Evolutionary conservation across 2,888 invertebrate genomes (phyloP), one percentile per base, ranked within the genome.

Genomic region (Oxyscelio sp.): DNA sequence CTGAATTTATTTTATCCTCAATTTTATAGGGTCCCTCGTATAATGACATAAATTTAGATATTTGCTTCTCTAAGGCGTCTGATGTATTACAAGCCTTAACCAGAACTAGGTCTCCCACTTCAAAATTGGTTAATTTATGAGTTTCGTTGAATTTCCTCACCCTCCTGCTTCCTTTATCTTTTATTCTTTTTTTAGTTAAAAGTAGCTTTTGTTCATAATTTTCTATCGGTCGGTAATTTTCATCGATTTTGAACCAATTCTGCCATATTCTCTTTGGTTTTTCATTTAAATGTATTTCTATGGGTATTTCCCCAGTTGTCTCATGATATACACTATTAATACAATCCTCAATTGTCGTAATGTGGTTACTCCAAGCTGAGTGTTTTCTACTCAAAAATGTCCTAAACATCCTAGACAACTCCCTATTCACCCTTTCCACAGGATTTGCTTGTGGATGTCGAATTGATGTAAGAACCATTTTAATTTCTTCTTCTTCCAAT

Each of bases 41-140:
- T 1, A 83, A n/a, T 0, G 79, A 21, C 48, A 83, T 48, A 9
- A 85, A 83, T 17, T 85, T 85, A 0, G 83, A 50, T 0, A 40
- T 58, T 0, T 58, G 40, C 13, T 82, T 61, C 1, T 52, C 17
- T 4, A 27, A 1, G 0, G 68, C 52, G 15, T 68, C 24, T n/a
- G n/a, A n/a, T n/a, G n/a, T n/a, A n/a, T n/a, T n/a, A n/a, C n/a
- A n/a, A n/a, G n/a, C n/a, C n/a, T 59, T 48, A 0, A 80, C 56
- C 0, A 85, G 21, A 0, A 83, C 79, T 6, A 63, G n/a, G 11
- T 85, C 71, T 0, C 59, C 70, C 4, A 54, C 22, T 13, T 58
- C 19, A 13, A 43, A 80, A 0, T 9, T 11, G 0, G 50, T 48
- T 0, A 59, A 8, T 8, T 21, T 19, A n/a, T n/a, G n/a, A n/a